Evolutionary conservation across 2,888 invertebrate species (phyloP), one percentile per base, ranked within the genome.

Genomic region (Cheilosia urbana): DNA sequence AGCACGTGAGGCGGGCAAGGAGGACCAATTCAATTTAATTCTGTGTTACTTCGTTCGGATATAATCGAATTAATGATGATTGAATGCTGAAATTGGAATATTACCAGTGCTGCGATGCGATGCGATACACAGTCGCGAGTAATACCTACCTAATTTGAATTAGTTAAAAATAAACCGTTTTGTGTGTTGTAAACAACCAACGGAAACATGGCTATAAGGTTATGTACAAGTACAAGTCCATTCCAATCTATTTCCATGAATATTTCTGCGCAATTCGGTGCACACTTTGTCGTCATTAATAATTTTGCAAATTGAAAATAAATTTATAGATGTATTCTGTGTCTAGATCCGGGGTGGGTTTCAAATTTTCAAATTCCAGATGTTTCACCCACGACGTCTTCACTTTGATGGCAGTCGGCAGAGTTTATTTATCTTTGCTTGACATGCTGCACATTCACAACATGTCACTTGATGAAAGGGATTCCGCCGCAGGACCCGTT

Each of bases 31-130:
- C 73, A 84, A 75, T 84, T 79, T 75, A 79, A 75, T 84, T 79
- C 63, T 79, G 37, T 79, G 63, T 68, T 78, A 78, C 73, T 73
- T 78, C 62, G 47, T 72, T 78, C 63, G 68, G 57, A 17, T 45
- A 58, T 84, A 84, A 84, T 79, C 73, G 73, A 57, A 84, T 79
- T 79, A 73, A 84, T 79, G 79, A 84, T 84, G 83, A 84, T 79
- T 84, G 83, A 75, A 84, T 79, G 73, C 57, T 79, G 57, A 79
- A 79, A 82, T 82, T 82, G 77, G 55, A 78, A 83, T 77, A 72
- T 63, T 81, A 72, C 45, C 47, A 72, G 53, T 42, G 66, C 42
- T 68, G 42, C 34, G 45, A 51, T 37, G 30, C 47, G 57, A 11
- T 15, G 21, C n/a, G 17, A 15, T 37, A 24, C 55, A 65, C n/a